These are phyloP conservation scores for Erythrolamprus reginae DNA, from an alignment of 2,113 vertebrate genomes.

Conservation along the genomic window DNA sequence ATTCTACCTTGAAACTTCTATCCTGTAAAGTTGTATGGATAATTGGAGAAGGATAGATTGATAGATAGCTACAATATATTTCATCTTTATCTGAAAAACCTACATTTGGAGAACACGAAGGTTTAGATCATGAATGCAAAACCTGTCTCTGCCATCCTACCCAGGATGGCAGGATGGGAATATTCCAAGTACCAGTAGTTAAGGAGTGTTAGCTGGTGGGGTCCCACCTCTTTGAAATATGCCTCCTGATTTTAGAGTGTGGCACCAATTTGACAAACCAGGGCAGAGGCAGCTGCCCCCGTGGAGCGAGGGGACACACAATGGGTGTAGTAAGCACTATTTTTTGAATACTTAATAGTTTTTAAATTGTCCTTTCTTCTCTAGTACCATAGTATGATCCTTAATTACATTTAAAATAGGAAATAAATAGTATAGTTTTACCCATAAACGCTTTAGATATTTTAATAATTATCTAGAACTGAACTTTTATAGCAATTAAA, in stretches of 20 bases:
- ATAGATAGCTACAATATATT: not conserved
- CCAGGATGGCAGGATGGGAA: not conserved
- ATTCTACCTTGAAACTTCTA: not conserved
- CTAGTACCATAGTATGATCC: too few species aligned
- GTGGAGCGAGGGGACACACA: too few species aligned
- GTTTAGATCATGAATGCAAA: not conserved
- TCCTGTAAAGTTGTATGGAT: not conserved
- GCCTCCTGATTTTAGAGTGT: not conserved
- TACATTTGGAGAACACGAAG: not conserved
- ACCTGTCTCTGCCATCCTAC: not conserved
- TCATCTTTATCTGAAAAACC: not conserved
- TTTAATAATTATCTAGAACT: too few species aligned
- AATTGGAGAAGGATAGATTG: not conserved
- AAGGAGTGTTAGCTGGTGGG: not conserved
- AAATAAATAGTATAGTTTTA: too few species aligned
- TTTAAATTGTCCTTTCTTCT: too few species aligned
- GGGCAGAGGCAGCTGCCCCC: not conserved
- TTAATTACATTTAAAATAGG: too few species aligned
- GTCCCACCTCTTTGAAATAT: not conserved
- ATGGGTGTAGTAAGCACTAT: too few species aligned
- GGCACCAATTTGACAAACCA: not conserved
- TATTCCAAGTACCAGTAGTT: not conserved
- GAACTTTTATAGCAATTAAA: too few species aligned
- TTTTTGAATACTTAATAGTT: too few species aligned
- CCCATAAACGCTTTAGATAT: too few species aligned